phyloP scores from a whole-genome alignment of 2,888 invertebrate genomes.

The Metellina segmentata region DNA sequence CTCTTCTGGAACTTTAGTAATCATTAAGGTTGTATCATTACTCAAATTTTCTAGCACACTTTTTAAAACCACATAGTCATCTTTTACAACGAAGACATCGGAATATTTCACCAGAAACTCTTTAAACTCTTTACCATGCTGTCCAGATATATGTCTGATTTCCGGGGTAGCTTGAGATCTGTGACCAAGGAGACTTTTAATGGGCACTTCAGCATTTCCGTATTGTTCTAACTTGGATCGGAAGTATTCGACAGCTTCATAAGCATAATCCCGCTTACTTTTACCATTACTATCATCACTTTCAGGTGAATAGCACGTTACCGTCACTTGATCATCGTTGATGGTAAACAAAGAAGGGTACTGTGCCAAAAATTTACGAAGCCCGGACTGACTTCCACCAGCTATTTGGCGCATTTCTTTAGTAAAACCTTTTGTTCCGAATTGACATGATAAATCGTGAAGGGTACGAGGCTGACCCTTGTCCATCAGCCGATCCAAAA shows the following conservation, averaged over 20 bases:
- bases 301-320: slow-evolving; percentile 78
- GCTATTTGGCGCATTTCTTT: slow-evolving; percentile 88
- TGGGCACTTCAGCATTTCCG: slow-evolving; percentile 97
- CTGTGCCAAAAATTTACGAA: slow-evolving; percentile 97
- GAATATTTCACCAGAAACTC: slow-evolving; percentile 93
- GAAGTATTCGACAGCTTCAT: slow-evolving; percentile 98
- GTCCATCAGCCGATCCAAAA: slow-evolving; percentile 98
- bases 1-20: slow-evolving; percentile 78
- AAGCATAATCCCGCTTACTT: slow-evolving; percentile 88
- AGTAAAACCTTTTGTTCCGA: slow-evolving; percentile 99
- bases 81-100: slow-evolving; percentile 90
- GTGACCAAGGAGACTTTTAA: slow-evolving; percentile 97
- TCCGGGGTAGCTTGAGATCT: slow-evolving; percentile 92
- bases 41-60: slow-evolving; percentile 79
- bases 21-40: slow-evolving; percentile 77
- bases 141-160: slow-evolving; percentile 96
- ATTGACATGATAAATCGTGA: slow-evolving; percentile 99
- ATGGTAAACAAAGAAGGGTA: slow-evolving; percentile 98
- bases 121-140: slow-evolving; percentile 95
- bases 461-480: slow-evolving; percentile 97
- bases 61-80: slow-evolving; percentile 90
- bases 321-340: slow-evolving; percentile 87
- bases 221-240: slow-evolving; percentile 96
- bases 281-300: slow-evolving; percentile 73
- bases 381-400: slow-evolving; percentile 95